These are phyloP conservation scores for Caenorhabditis sp. DNA, from an alignment of 2,888 invertebrate species.

Conservation along the genomic window DNA sequence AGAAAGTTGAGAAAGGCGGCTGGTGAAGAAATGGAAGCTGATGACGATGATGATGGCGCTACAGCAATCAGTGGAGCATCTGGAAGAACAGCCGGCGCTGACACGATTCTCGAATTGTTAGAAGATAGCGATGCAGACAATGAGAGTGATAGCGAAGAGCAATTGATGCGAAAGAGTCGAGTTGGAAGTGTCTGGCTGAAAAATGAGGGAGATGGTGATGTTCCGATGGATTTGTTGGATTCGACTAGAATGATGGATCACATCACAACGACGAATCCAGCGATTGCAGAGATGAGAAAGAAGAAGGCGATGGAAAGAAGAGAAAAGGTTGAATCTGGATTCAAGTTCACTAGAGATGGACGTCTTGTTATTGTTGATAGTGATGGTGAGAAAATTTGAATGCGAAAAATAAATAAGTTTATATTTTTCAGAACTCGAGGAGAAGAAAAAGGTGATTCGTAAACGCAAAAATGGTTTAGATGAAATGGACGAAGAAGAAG, in stretches of 20 bases:
- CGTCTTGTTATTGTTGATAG: constrained; percentile 55
- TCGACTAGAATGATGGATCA: constrained; percentile 52
- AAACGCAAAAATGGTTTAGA: constrained; percentile 42
- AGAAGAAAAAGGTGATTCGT: constrained; percentile 18
- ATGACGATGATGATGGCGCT: constrained; percentile 51
- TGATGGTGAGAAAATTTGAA: constrained; percentile 13
- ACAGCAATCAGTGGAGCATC: constrained; percentile 21
- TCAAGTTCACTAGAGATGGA: constrained; percentile 58
- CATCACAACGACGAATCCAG: constrained; percentile 55
- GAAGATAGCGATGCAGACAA: constrained; percentile 61
- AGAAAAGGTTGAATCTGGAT: constrained; percentile 51
- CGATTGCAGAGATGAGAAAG: constrained; percentile 38
- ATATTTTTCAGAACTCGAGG: constrained; percentile 25
- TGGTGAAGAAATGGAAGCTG: constrained; percentile 38
- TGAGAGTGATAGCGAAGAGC: constrained; percentile 49
- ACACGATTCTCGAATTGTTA: constrained; percentile 63
- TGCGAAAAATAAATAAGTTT: neutral
- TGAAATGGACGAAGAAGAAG: constrained; percentile 47
- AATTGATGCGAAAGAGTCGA: constrained; percentile 43
- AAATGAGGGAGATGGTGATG: constrained; percentile 56
- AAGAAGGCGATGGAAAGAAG: constrained; percentile 42
- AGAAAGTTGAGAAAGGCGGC: constrained; percentile 42
- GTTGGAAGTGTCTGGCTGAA: constrained; percentile 57
- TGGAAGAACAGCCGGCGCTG: constrained; percentile 61
- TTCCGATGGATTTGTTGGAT: constrained; percentile 59